Conservation (phyloP, 2,113 vertebrate species). For the Tetraodon nigroviridis region DNA sequence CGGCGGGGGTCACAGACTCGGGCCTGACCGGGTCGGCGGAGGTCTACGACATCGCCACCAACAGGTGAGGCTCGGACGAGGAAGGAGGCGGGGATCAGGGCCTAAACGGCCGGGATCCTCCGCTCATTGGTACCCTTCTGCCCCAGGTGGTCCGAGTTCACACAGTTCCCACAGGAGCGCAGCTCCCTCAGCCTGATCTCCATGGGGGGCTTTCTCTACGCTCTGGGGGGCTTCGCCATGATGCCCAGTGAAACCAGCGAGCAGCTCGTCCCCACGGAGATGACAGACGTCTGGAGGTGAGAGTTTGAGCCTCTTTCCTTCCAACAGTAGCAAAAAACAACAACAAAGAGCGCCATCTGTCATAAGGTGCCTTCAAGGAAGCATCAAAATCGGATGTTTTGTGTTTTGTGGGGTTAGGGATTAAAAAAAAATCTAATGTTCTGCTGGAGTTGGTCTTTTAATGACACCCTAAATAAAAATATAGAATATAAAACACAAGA, state of each 20-base stretch:
- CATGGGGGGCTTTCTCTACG: slow-evolving; percentile 78
- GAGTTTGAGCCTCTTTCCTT: background rate
- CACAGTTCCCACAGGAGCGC: slow-evolving; percentile 91
- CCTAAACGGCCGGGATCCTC: too few relatives aligned
- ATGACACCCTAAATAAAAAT: too few relatives aligned
- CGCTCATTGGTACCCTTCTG: slow-evolving; percentile 7
- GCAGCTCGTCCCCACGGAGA: slow-evolving; percentile 87
- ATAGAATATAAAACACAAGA: too few relatives aligned
- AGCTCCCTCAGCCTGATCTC: slow-evolving; percentile 88
- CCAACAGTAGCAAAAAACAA: background rate
- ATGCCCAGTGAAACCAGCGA: slow-evolving; percentile 83
- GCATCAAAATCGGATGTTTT: too few relatives aligned
- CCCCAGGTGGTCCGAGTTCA: slow-evolving; percentile 85
- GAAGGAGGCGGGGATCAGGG: background rate
- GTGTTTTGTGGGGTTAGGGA: too few relatives aligned
- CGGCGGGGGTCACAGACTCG: slow-evolving; percentile 84
- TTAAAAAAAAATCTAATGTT: too few relatives aligned
- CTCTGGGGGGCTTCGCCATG: slow-evolving; percentile 90
- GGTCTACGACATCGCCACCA: slow-evolving; percentile 82
- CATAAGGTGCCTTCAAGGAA: too few relatives aligned
- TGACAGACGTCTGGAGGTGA: slow-evolving; percentile 96
- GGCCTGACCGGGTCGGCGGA: slow-evolving; percentile 86
- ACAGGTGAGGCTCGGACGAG: slow-evolving; percentile 75
- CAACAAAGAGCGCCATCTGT: too few relatives aligned
- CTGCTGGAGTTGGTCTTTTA: too few relatives aligned